A percentile compares a stretch with the other conserved stretches of the same genome.
Conservation (phyloP, 2,113 vertebrate species). For the Phodopus roborovskii region DNA sequence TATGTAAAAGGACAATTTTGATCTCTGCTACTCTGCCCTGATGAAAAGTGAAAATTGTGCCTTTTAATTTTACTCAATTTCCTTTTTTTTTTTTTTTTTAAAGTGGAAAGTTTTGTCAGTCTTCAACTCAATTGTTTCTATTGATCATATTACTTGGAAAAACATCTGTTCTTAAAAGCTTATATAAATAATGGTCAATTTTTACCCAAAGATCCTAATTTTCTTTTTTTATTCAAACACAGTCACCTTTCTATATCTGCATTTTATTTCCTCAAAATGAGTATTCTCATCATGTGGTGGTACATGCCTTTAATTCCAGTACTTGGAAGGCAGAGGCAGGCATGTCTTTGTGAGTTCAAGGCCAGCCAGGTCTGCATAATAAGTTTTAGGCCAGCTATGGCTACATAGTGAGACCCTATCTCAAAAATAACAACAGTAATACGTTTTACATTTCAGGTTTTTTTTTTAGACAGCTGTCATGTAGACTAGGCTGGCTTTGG, state of each 20-base stretch:
- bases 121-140: neutral
- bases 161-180: neutral
- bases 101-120: neutral
- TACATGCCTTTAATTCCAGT: neutral
- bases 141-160: constrained; percentile 49
- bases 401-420: neutral
- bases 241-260: neutral
- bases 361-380: neutral
- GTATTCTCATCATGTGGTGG: neutral
- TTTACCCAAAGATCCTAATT: neutral
- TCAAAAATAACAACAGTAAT: neutral
- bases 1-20: neutral
- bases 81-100: constrained; percentile 17
- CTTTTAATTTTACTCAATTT: constrained; percentile 50
- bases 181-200: constrained; percentile 4
- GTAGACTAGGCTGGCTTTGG: neutral
- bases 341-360: neutral
- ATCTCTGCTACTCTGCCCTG: neutral
- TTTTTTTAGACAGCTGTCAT: neutral
- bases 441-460: neutral
- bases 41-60: neutral
- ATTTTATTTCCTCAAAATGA: neutral
- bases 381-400: neutral
- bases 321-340: too few relatives aligned
- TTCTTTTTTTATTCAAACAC: constrained; percentile 41